phyloP scores from a whole-genome alignment of 2,888 invertebrate genomes.

The Synanthedon formicaeformis region DNA sequence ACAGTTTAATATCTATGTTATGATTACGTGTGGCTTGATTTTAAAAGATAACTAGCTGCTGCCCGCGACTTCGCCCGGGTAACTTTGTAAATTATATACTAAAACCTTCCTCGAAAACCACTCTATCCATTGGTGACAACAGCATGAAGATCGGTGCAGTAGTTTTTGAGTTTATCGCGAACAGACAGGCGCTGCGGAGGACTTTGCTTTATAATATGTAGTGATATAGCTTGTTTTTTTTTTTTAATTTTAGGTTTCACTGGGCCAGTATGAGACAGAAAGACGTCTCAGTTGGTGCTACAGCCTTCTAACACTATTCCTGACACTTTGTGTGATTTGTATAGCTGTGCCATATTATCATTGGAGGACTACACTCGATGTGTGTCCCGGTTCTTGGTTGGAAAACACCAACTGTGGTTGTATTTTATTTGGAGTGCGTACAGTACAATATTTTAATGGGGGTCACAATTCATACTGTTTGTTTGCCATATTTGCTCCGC shows the following conservation, averaged over 20 bases:
- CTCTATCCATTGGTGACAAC: too few species aligned
- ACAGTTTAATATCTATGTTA: too few species aligned
- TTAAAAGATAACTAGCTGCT: too few species aligned
- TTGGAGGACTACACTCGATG: slow-evolving; percentile 76
- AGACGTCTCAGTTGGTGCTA: slow-evolving; percentile 48
- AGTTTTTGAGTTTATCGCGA: too few species aligned
- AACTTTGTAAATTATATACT: too few species aligned
- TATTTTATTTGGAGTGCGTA: slow-evolving; percentile 74
- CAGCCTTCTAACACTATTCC: slow-evolving; percentile 30
- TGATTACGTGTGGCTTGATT: too few species aligned
- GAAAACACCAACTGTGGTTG: slow-evolving; percentile 77
- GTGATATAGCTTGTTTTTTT: too few species aligned
- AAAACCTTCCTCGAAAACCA: too few species aligned
- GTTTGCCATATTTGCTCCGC: slow-evolving; percentile 76
- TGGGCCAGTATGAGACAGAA: slow-evolving; percentile 58
- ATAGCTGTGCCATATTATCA: slow-evolving; percentile 76
- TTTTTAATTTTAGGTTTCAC: slow-evolving; percentile 7
- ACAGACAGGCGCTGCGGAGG: too few species aligned
- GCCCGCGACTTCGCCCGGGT: too few species aligned
- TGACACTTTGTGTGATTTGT: slow-evolving; percentile 52
- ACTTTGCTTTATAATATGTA: too few species aligned
- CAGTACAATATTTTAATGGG: slow-evolving; percentile 73
- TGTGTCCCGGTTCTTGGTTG: slow-evolving; percentile 68
- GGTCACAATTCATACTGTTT: slow-evolving; percentile 75
- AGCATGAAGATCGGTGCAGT: too few species aligned